These are phyloP conservation scores for Drosophila quasianomalipes DNA, from an alignment of 2,888 invertebrate genomes.

Conservation along the genomic window DNA sequence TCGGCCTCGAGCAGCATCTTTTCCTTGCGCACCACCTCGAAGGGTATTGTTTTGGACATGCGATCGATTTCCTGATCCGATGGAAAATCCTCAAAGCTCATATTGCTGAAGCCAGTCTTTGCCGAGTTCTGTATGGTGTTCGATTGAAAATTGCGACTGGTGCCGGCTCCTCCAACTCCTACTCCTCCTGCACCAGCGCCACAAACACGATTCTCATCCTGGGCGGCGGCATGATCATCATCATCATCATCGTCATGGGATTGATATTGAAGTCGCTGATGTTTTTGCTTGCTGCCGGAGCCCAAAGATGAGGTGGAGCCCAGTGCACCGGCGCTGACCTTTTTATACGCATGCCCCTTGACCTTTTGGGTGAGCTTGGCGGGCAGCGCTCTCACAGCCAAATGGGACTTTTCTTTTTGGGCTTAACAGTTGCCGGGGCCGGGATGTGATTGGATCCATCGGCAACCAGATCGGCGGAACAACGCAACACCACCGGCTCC, in stretches of 20 bases:
- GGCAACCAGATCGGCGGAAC: constrained; percentile 67
- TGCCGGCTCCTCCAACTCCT: background rate
- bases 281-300: constrained; percentile 80
- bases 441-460: constrained; percentile 21
- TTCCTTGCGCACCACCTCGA: constrained; percentile 88
- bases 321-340: constrained; percentile 78
- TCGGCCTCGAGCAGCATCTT: constrained; percentile 86
- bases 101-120: constrained; percentile 89
- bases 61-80: constrained; percentile 88
- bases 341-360: constrained; percentile 84
- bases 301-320: constrained; percentile 75
- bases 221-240: constrained; percentile 28
- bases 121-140: constrained; percentile 84
- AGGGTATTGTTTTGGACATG: constrained; percentile 86
- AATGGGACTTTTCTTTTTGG: constrained; percentile 84
- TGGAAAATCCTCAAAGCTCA: constrained; percentile 91
- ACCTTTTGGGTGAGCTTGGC: constrained; percentile 85
- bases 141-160: constrained; percentile 82
- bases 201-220: constrained; percentile 55
- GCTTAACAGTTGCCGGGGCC: constrained; percentile 57
- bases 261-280: constrained; percentile 79
- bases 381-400: constrained; percentile 84
- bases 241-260: constrained; percentile 80
- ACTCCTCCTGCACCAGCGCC: background rate
- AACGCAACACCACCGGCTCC: constrained; percentile 83